Evolutionary conservation across 2,113 vertebrate species (phyloP).

Genomic region (Percopsis transmontana): DNA sequence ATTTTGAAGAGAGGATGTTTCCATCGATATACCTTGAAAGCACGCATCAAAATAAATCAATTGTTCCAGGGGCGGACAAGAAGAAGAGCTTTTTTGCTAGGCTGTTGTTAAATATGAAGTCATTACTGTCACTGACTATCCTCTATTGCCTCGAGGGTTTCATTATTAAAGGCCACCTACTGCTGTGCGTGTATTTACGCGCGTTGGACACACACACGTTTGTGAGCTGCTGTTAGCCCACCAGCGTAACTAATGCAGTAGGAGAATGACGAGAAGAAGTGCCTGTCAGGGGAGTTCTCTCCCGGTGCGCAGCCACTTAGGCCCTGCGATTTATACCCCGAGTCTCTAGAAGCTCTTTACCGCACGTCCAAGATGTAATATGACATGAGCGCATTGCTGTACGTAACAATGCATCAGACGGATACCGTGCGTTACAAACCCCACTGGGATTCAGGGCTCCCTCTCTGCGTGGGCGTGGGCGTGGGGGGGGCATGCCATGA

Average conservation of each 20-base stretch:
- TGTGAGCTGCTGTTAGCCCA: background rate
- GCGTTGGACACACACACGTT: background rate
- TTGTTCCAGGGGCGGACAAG: background rate
- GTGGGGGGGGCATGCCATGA: constrained; percentile 1
- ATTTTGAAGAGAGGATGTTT: constrained; percentile 20
- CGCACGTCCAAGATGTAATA: background rate
- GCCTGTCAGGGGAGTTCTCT: constrained; percentile 11
- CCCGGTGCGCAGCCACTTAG: constrained; percentile 4
- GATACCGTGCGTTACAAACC: background rate
- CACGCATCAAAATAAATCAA: constrained; percentile 39
- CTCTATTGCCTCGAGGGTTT: constrained; percentile 40
- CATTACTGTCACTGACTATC: constrained; percentile 34
- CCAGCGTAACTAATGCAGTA: constrained; percentile 24
- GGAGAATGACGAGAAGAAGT: background rate
- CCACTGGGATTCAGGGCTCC: background rate
- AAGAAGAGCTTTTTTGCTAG: constrained; percentile 13
- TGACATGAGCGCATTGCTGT: constrained; percentile 9
- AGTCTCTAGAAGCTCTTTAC: constrained; percentile 29
- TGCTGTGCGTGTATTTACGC: background rate
- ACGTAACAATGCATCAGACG: constrained; percentile 15
- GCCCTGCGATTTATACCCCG: background rate
- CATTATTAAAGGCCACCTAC: constrained; percentile 42
- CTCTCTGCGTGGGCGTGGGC: background rate
- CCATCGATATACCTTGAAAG: constrained; percentile 22
- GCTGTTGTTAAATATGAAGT: constrained; percentile 29